These are phyloP conservation scores for Isaurus tuberculatus DNA, from an alignment of 92 coral and sea anemone genomes.

Conservation along the genomic window DNA sequence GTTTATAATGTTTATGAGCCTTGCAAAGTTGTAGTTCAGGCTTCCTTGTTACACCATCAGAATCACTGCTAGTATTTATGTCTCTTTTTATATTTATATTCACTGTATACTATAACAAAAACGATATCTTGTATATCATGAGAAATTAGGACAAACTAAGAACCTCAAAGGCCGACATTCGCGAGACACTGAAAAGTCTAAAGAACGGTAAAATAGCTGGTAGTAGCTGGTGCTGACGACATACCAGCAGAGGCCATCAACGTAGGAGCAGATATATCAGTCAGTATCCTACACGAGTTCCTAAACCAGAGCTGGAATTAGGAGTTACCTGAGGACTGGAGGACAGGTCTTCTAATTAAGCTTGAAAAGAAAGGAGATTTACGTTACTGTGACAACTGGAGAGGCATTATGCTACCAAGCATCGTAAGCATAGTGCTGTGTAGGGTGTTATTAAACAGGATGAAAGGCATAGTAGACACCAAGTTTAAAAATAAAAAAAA, in stretches of 20 bases:
- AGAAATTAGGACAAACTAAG: too few relatives aligned
- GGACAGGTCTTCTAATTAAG: background rate
- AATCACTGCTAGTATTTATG: too few relatives aligned
- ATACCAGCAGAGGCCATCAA: too few relatives aligned
- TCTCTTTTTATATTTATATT: too few relatives aligned
- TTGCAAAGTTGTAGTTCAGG: too few relatives aligned
- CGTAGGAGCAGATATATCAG: background rate
- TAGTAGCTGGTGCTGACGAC: background rate
- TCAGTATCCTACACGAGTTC: constrained; percentile 6
- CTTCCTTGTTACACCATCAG: too few relatives aligned
- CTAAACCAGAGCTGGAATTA: background rate
- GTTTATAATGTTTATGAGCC: too few relatives aligned
- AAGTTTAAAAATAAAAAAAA: background rate
- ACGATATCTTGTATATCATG: too few relatives aligned
- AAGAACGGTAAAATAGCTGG: background rate
- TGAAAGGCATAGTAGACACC: background rate
- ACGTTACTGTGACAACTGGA: background rate
- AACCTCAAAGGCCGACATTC: too few relatives aligned
- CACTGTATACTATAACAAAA: too few relatives aligned
- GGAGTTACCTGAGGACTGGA: constrained; percentile 12
- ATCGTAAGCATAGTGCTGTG: background rate
- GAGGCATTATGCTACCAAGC: background rate
- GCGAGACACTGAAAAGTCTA: background rate
- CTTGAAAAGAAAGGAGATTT: background rate
- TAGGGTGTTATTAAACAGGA: background rate